Conservation (phyloP, 2,888 invertebrate species). For the Thyatira batis region DNA sequence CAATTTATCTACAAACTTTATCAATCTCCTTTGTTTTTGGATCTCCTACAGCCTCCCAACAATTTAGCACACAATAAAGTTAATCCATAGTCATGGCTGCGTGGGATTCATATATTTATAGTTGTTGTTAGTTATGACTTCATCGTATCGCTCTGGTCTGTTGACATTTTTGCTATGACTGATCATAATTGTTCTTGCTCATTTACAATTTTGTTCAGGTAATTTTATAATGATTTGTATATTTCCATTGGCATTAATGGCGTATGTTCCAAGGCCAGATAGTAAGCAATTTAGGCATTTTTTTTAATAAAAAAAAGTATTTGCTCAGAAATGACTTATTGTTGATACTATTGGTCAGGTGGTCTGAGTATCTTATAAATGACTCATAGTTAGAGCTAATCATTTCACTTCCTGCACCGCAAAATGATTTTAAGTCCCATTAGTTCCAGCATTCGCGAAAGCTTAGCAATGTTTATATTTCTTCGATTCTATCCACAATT, state of each 20-base stretch:
- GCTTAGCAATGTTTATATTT: constrained; percentile 49
- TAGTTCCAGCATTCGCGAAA: constrained; percentile 71
- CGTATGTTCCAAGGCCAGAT: constrained; percentile 24
- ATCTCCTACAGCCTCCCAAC: constrained; percentile 1
- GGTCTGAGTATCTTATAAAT: constrained; percentile 49
- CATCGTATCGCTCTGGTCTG: constrained; percentile 53
- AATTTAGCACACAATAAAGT: constrained; percentile 46
- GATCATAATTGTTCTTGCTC: constrained; percentile 31
- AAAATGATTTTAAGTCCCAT: constrained; percentile 66
- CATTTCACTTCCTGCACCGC: constrained; percentile 68
- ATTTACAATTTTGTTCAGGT: constrained; percentile 22
- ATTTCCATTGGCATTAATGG: constrained; percentile 16
- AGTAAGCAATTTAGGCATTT: constrained; percentile 3
- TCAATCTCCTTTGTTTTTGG: not conserved
- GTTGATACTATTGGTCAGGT: constrained; percentile 55
- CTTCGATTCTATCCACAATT: constrained; percentile 44
- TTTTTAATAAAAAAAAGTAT: constrained; percentile 2
- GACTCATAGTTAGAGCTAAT: constrained; percentile 64
- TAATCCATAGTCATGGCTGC: constrained; percentile 51
- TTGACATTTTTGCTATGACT: constrained; percentile 43
- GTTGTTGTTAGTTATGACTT: constrained; percentile 70
- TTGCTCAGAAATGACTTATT: constrained; percentile 43
- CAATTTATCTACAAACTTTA: not conserved
- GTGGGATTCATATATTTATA: constrained; percentile 70
- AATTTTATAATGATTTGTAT: constrained; percentile 17